A percentile compares a stretch with the other conserved stretches of the same genome.
Evolutionary conservation across 2,797 vertebrate genomes (phyloP).

Genomic region (Jordanella pulchra): DNA sequence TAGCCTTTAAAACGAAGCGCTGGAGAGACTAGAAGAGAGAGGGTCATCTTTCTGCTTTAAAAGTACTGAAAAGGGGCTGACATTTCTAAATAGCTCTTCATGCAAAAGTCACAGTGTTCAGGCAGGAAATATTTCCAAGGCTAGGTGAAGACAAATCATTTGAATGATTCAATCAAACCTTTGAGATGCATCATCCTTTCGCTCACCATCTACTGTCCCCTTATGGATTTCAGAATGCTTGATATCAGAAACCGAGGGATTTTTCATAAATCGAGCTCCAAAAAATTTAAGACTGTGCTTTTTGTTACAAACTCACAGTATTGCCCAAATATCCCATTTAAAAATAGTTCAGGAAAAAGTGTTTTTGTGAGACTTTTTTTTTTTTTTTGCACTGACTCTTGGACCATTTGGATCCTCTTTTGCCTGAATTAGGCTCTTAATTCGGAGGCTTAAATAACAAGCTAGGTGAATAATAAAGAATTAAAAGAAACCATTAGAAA

Average conservation of each 20-base stretch:
- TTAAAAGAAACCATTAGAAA: neutral
- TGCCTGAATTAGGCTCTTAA: neutral
- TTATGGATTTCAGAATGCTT: neutral
- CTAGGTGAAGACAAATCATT: neutral
- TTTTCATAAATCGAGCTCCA: neutral
- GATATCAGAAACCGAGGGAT: neutral
- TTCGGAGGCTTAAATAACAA: neutral
- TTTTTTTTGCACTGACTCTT: neutral
- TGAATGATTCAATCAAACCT: neutral
- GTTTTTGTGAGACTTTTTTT: neutral
- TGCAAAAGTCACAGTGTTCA: neutral
- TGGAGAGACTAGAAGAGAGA: conserved; percentile 1
- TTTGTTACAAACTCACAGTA: neutral
- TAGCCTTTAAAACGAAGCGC: neutral
- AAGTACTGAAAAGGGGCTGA: neutral
- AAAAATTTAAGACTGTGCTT: neutral
- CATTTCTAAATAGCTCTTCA: conserved; percentile 8
- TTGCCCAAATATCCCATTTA: neutral
- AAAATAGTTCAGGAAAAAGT: neutral
- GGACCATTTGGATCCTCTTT: neutral
- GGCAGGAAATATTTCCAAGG: neutral
- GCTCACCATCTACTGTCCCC: neutral
- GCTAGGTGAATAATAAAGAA: neutral
- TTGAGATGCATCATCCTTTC: neutral
- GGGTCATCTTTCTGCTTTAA: conserved; percentile 2